Conservation (phyloP, 2,888 invertebrate species). For the Hoplodrina ambigua region DNA sequence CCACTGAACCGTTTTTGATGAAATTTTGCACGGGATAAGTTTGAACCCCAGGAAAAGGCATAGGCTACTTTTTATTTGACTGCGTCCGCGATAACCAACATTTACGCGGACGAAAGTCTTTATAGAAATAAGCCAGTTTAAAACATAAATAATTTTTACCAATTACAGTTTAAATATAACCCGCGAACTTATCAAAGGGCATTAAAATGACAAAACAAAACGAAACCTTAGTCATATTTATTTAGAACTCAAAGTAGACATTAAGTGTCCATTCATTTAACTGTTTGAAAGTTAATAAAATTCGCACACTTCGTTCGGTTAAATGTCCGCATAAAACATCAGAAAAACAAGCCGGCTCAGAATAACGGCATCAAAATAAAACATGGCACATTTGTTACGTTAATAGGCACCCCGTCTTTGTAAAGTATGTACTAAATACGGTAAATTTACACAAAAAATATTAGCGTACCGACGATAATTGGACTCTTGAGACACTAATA, state of each 20-base stretch:
- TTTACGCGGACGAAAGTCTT: too few relatives aligned
- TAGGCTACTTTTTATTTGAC: too few relatives aligned
- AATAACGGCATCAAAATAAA: conserved; percentile 71
- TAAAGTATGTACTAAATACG: conserved; percentile 57
- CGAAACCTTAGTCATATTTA: conserved; percentile 54
- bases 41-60: too few relatives aligned
- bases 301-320: conserved; percentile 66
- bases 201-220: conserved; percentile 37
- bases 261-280: conserved; percentile 63
- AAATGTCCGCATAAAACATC: conserved; percentile 69
- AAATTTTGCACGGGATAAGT: too few relatives aligned
- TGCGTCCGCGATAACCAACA: too few relatives aligned
- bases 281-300: conserved; percentile 61
- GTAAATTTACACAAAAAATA: conserved; percentile 66
- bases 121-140: conserved; percentile 3
- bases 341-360: conserved; percentile 64
- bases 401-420: conserved; percentile 61
- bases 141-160: conserved; percentile 19
- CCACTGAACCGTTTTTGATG: too few relatives aligned
- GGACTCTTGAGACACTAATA: conserved; percentile 66
- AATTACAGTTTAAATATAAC: conserved; percentile 21
- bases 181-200: conserved; percentile 7
- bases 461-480: conserved; percentile 68
- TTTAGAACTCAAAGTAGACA: conserved; percentile 61
- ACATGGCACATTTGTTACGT: conserved; percentile 69